Base-by-base conservation (phyloP, 2,113 vertebrate species). In the Sceloporus tristichus region DNA sequence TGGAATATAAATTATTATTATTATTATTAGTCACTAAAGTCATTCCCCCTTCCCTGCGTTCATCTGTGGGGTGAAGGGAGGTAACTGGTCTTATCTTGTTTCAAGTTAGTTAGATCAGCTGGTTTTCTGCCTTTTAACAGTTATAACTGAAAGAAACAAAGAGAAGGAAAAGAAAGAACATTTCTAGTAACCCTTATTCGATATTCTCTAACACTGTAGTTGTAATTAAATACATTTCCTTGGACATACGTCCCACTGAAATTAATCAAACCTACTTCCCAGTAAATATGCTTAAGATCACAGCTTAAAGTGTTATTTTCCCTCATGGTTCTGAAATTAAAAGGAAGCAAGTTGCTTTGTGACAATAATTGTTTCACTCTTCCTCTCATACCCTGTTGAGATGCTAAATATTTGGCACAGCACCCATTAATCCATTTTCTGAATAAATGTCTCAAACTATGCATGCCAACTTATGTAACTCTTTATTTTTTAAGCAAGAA, bases 371-470 rank as follows among this genome's bases (percentile, higher is more conserved):
- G 11, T 54, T 94, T 93, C 85, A 76, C n/a, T 2, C 1, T 88
- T 2, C 93, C 62, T 94, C 85, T 85, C 81, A 48, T 13, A 27
- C 38, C 87, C 11, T 71, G 76, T 91, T 94, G 87, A 93, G 76
- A 85, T 79, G 84, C 85, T 91, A 40, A 87, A 82, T 88, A 87
- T 93, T 94, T 91, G 80, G 65, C 88, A 91, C 66, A 91, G 62
- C 34, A 91, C 8, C 19, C 88, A 81, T 90, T 84, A 92, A 93
- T 90, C 92, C 13, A 87, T 76, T 89, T 87, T 89, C 62, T 87
- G 56, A 42, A 54, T 87, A 81, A 56, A 92, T 82, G 34, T 34
- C 53, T 90, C 85, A 89, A 91, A 91, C 93, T 93, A 93, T 54
- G 91, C 77, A 92, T 89, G 79, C 34, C 87, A 91, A 70, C 91